Evolutionary conservation across 2,797 vertebrate species (phyloP).

Genomic region (Ctenosaura bakeri): DNA sequence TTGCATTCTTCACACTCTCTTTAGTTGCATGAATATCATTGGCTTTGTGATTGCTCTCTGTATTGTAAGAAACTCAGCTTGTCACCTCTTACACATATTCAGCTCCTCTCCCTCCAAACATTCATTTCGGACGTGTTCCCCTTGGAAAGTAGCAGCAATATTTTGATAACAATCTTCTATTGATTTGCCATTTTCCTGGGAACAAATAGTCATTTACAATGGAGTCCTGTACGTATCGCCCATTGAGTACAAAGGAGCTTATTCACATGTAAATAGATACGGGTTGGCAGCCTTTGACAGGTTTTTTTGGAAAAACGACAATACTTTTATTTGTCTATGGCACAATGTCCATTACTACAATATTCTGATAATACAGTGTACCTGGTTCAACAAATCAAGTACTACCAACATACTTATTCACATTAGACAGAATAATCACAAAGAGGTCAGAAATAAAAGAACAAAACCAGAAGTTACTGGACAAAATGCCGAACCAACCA

Average conservation of each 20-base stretch:
- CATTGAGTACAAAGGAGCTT: background rate
- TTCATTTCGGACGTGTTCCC: constrained; percentile 25
- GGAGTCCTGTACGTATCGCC: background rate
- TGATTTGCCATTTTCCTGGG: constrained; percentile 43
- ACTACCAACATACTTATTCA: too few relatives aligned
- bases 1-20: constrained; percentile 63
- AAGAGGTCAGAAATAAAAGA: too few relatives aligned
- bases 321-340: too few relatives aligned
- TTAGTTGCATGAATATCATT: constrained; percentile 54
- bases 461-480: too few relatives aligned
- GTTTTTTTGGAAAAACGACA: too few relatives aligned
- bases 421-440: too few relatives aligned
- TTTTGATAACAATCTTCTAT: constrained; percentile 55
- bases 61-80: constrained; percentile 60
- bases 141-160: constrained; percentile 52
- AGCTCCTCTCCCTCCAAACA: constrained; percentile 44
- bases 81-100: constrained; percentile 61
- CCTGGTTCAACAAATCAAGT: too few relatives aligned
- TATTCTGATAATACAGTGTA: too few relatives aligned
- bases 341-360: too few relatives aligned
- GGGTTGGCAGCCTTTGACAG: background rate
- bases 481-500: too few relatives aligned
- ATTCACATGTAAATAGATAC: background rate
- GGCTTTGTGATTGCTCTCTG: constrained; percentile 60
- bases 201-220: constrained; percentile 39